These are phyloP conservation scores for Epinotia nisella DNA, from an alignment of 2,888 invertebrate genomes.

Conservation along the genomic window DNA sequence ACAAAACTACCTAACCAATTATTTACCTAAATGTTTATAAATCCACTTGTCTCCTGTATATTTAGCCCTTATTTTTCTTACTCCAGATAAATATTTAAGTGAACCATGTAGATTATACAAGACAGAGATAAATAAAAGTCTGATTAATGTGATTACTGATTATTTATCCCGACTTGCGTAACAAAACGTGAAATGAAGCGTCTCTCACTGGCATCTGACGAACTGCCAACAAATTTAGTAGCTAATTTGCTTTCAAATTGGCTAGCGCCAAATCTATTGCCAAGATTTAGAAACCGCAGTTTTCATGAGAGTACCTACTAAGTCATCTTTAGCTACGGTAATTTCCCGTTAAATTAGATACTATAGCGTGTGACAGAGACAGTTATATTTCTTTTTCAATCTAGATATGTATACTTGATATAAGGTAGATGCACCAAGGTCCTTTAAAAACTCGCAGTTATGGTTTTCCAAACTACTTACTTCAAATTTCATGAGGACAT, in stretches of 20 bases:
- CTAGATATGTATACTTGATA: no score
- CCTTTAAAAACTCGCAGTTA: no score
- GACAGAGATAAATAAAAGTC: not conserved
- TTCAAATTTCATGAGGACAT: no score
- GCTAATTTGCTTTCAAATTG: slow-evolving; percentile 52
- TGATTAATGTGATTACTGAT: not conserved
- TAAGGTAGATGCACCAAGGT: no score
- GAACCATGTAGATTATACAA: not conserved
- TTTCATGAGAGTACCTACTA: slow-evolving; percentile 50
- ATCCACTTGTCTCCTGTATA: not conserved
- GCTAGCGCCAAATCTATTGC: slow-evolving; percentile 52
- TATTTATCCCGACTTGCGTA: not conserved
- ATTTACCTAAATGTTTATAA: not conserved
- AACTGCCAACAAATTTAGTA: slow-evolving; percentile 56
- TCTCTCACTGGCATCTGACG: slow-evolving; percentile 53
- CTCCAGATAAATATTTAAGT: not conserved
- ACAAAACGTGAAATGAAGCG: slow-evolving; percentile 48
- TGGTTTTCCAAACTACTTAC: no score
- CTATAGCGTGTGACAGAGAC: no score
- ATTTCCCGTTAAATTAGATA: not conserved
- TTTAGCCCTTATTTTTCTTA: not conserved
- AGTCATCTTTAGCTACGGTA: slow-evolving; percentile 49
- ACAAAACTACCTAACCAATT: not conserved
- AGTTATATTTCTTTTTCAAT: no score
- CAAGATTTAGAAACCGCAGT: slow-evolving; percentile 48